Conservation (phyloP, 2,113 vertebrate genomes). For the Columbina picui region DNA sequence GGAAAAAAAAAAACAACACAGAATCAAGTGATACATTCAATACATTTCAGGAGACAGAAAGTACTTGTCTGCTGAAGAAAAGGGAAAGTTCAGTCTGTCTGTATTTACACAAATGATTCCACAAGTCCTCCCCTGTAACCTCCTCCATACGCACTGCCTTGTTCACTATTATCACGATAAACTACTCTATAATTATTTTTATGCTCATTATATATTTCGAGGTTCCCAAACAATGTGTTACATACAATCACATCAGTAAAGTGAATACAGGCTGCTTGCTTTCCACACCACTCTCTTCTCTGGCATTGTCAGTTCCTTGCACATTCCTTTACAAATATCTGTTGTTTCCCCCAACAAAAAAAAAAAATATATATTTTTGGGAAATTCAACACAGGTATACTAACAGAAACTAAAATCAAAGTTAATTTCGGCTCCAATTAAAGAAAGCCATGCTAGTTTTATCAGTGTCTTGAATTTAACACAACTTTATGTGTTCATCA, state of each 20-base stretch:
- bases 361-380: neutral
- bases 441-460: neutral
- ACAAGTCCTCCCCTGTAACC: neutral
- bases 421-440: neutral
- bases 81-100: neutral
- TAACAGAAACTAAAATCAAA: neutral
- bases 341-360: rapidly evolving
- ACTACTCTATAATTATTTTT: neutral
- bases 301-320: neutral
- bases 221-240: neutral
- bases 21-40: neutral
- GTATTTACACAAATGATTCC: neutral
- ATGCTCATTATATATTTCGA: neutral
- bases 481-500: neutral
- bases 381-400: neutral
- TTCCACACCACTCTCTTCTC: neutral
- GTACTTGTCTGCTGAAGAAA: neutral
- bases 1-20: neutral
- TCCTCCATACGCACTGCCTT: neutral
- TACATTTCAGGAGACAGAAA: neutral
- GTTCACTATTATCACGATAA: neutral
- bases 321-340: neutral
- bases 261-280: neutral
- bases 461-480: neutral
- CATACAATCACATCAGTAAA: neutral